A percentile compares a stretch with the other conserved stretches of the same genome.
Conservation (phyloP, 2,797 vertebrate species). For the Onychomys arenicola region DNA sequence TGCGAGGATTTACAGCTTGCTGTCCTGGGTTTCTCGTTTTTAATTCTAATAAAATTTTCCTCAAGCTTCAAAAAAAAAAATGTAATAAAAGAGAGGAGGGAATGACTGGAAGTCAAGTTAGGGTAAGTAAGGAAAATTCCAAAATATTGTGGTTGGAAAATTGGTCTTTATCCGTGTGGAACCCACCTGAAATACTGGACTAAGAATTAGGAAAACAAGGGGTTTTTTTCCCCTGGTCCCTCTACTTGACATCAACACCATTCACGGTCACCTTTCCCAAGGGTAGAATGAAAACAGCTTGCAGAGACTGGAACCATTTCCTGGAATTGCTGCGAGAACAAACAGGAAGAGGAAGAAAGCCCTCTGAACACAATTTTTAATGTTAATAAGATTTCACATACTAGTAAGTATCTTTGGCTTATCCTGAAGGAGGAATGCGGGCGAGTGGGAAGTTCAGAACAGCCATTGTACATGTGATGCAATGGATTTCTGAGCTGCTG, state of each 20-base stretch:
- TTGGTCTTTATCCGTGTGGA: background rate
- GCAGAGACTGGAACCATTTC: background rate
- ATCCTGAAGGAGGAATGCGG: background rate
- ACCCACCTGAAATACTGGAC: background rate
- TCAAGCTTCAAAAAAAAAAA: background rate
- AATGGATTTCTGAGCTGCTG: background rate
- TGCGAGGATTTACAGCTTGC: background rate
- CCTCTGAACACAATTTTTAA: background rate
- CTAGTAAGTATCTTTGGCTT: background rate
- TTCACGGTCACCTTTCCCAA: background rate
- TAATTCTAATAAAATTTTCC: background rate
- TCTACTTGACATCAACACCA: background rate
- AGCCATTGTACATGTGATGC: background rate
- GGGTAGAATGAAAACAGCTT: background rate
- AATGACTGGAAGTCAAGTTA: background rate
- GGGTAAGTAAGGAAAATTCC: background rate
- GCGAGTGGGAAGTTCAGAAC: background rate
- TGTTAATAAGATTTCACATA: background rate
- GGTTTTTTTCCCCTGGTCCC: background rate
- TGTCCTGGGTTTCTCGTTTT: background rate
- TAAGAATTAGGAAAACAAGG: background rate
- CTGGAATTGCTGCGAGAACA: background rate
- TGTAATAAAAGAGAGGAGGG: background rate
- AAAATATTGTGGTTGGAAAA: background rate
- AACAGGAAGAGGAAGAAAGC: background rate